phyloP scores from a whole-genome alignment of 2,888 invertebrate genomes.

The Dryococelus australis region DNA sequence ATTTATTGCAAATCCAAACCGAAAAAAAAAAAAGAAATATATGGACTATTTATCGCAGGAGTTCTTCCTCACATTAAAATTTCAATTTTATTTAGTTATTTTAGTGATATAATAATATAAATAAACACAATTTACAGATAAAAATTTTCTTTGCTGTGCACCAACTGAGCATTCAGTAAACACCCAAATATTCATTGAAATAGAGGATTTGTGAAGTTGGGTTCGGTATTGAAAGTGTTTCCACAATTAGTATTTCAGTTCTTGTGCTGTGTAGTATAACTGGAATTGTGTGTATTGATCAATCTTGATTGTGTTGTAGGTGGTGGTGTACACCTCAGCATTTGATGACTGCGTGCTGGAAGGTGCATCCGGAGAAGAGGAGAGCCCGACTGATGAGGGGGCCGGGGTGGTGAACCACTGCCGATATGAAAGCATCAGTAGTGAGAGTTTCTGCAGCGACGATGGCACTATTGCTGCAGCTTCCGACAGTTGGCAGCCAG shows the following conservation, averaged over 20 bases:
- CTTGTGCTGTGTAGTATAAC: not conserved
- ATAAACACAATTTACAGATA: too few species aligned
- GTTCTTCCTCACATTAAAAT: too few species aligned
- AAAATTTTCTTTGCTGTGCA: too few species aligned
- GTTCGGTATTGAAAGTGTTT: too few species aligned
- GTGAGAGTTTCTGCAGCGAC: slow-evolving; percentile 53
- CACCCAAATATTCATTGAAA: too few species aligned
- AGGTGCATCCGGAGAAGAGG: not conserved
- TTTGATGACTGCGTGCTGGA: slow-evolving; percentile 41
- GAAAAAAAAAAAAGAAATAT: too few species aligned
- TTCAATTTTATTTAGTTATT: too few species aligned
- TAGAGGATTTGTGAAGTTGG: too few species aligned
- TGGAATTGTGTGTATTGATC: not conserved
- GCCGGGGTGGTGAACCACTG: not conserved
- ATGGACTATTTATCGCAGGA: too few species aligned
- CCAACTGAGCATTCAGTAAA: too few species aligned
- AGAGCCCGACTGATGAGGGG: not conserved
- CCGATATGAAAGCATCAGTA: slow-evolving; percentile 53
- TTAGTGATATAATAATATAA: too few species aligned
- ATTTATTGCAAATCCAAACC: too few species aligned
- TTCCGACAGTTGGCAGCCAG: slow-evolving; percentile 54
- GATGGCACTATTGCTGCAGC: slow-evolving; percentile 48
- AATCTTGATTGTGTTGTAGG: slow-evolving; percentile 35
- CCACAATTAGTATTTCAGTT: not conserved
- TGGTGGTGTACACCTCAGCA: slow-evolving; percentile 43